Conservation (phyloP, 2,113 vertebrate genomes). For the Hippocampus mohnikei region DNA sequence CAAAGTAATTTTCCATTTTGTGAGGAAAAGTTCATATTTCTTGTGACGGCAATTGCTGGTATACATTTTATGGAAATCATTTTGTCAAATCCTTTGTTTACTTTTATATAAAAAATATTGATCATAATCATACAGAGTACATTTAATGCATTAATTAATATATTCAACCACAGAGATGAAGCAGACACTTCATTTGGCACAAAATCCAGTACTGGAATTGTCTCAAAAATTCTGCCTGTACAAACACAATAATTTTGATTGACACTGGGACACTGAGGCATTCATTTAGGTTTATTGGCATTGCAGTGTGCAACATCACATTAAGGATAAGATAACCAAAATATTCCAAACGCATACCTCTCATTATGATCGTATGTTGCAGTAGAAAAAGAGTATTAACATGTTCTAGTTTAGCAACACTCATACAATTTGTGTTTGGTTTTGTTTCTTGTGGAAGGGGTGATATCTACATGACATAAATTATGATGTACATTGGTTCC, state of each 20-base stretch:
- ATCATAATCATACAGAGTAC: not conserved
- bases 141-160: not conserved
- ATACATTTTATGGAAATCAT: not conserved
- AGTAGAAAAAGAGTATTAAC: not conserved
- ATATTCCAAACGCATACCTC: not conserved
- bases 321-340: not conserved
- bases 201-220: not conserved
- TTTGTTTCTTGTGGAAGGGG: not conserved
- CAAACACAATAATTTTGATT: not conserved
- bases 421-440: not conserved
- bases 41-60: not conserved
- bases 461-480: not conserved
- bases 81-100: not conserved
- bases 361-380: not conserved
- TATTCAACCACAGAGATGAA: not conserved
- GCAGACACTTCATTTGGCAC: not conserved
- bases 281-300: not conserved
- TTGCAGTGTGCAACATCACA: not conserved
- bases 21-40: not conserved
- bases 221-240: too few relatives aligned
- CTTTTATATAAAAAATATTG: not conserved
- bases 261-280: not conserved
- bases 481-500: slow-evolving; percentile 14
- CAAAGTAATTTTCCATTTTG: slow-evolving; percentile 17
- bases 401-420: too few relatives aligned